These are phyloP conservation scores for Remorina albescens DNA, from an alignment of 2,797 vertebrate species.

Conservation along the genomic window DNA sequence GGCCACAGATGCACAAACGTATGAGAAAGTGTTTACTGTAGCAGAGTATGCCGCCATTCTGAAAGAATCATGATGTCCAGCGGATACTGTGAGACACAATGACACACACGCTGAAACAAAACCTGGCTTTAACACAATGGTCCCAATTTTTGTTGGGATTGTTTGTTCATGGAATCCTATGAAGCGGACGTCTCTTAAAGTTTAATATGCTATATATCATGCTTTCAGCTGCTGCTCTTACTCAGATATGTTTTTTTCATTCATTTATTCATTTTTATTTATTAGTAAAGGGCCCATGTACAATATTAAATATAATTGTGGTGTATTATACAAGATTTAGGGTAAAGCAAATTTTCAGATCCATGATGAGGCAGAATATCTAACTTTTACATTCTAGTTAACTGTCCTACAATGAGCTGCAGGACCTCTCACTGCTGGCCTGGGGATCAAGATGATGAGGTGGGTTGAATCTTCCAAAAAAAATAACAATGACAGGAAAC, in stretches of 20 bases:
- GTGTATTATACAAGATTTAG: too few relatives aligned
- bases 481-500: slow-evolving; percentile 84
- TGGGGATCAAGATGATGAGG: slow-evolving; percentile 26
- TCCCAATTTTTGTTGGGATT: too few relatives aligned
- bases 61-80: slow-evolving; percentile 39
- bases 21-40: slow-evolving; percentile 21
- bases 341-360: too few relatives aligned
- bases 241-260: too few relatives aligned
- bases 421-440: slow-evolving; percentile 1
- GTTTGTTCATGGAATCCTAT: slow-evolving; percentile 13
- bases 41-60: background rate
- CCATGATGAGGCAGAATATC: background rate
- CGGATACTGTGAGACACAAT: slow-evolving; percentile 48
- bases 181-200: background rate
- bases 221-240: slow-evolving; percentile 1
- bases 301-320: too few relatives aligned
- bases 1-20: background rate
- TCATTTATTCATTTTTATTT: too few relatives aligned
- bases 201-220: background rate
- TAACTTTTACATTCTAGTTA: background rate
- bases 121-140: slow-evolving; percentile 41
- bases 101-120: slow-evolving; percentile 40
- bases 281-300: too few relatives aligned
- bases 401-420: slow-evolving; percentile 6
- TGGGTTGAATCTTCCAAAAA: slow-evolving; percentile 53